Conservation (phyloP, 1,140 invertebrate species). For the Camponotus pennsylvanicus region DNA sequence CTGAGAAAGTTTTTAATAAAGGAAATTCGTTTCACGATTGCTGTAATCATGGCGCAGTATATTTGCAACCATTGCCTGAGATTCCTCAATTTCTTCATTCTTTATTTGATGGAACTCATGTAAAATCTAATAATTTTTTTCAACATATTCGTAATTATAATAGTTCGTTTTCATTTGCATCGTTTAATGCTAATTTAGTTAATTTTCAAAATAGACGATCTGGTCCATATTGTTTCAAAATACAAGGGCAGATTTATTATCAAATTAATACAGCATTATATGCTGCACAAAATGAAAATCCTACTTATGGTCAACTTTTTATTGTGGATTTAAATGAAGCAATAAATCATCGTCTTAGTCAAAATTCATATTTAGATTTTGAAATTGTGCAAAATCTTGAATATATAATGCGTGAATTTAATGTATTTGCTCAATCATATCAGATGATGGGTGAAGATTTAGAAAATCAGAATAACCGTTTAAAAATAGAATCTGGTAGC, state of each 20-base stretch:
- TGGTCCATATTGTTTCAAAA: too few species aligned
- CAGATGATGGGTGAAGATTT: not conserved
- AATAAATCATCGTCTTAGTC: not conserved
- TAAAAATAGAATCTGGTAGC: not conserved
- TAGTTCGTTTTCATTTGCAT: slow-evolving; percentile 7
- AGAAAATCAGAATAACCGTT: not conserved
- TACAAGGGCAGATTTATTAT: too few species aligned
- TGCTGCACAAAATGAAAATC: slow-evolving; percentile 5
- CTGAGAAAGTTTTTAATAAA: too few species aligned
- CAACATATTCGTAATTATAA: not conserved
- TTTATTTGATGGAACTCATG: slow-evolving; percentile 9
- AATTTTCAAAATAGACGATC: not conserved
- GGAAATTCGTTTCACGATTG: too few species aligned
- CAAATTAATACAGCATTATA: not conserved
- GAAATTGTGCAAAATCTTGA: not conserved
- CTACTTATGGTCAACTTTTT: slow-evolving; percentile 1
- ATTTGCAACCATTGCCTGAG: not conserved
- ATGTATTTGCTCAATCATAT: not conserved
- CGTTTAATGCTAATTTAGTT: slow-evolving; percentile 10
- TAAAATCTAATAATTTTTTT: slow-evolving; percentile 23
- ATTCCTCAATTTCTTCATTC: not conserved
- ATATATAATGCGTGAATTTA: not conserved
- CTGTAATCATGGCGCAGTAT: not conserved
- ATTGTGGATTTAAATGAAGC: not conserved
- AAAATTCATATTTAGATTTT: not conserved